These are phyloP conservation scores for Athene cunicularia DNA, from an alignment of 2,113 vertebrate genomes.

Conservation along the genomic window DNA sequence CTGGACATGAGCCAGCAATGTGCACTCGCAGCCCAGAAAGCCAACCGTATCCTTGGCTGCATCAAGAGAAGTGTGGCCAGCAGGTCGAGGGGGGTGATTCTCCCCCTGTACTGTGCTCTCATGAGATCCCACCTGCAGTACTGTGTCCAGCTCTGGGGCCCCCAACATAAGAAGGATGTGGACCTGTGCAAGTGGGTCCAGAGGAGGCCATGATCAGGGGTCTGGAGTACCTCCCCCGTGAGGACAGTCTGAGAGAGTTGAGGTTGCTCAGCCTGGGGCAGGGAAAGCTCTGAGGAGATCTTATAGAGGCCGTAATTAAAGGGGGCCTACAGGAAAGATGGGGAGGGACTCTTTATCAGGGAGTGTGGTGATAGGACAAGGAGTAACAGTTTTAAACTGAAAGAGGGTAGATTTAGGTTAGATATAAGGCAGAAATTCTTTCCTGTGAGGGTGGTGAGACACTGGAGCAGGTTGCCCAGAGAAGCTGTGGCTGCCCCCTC, in stretches of 20 bases:
- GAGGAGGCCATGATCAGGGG: no score
- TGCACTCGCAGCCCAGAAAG: no score
- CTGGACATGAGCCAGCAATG: no score
- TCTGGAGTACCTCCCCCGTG: neutral
- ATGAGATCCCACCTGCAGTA: neutral
- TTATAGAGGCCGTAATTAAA: neutral
- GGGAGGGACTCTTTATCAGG: neutral
- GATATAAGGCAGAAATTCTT: neutral
- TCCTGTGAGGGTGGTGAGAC: neutral
- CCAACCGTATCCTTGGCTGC: no score
- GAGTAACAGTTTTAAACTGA: neutral
- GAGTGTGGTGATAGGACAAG: neutral
- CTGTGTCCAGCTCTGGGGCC: neutral
- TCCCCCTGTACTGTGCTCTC: no score
- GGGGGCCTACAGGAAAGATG: neutral
- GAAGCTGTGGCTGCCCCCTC: neutral
- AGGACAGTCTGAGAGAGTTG: neutral
- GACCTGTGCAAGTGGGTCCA: accelerated
- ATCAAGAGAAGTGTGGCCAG: no score
- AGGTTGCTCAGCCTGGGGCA: neutral
- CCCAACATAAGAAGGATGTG: neutral
- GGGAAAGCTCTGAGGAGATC: neutral
- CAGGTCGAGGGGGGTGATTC: no score
- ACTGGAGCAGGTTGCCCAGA: neutral
- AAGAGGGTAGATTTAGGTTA: neutral